phyloP scores from a whole-genome alignment of 2,797 vertebrate species.

The Coranthus polyacanthus region DNA sequence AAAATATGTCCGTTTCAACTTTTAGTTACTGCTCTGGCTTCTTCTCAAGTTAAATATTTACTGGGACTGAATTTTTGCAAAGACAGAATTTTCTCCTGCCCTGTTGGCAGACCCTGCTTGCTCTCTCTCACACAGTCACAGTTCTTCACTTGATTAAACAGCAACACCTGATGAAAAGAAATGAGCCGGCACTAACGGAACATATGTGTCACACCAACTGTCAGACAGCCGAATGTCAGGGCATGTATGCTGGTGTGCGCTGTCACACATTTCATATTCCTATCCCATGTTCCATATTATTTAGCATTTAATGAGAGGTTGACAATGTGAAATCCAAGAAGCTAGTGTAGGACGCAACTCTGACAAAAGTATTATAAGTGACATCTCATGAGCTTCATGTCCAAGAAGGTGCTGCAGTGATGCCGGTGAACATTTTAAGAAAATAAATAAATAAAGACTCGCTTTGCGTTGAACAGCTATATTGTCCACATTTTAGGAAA shows the following conservation, averaged over 20 bases:
- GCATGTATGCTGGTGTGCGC: neutral
- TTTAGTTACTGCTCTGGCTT: neutral
- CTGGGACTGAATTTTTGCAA: neutral
- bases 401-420: slow-evolving; percentile 3
- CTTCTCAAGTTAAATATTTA: neutral
- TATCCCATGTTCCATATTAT: no score
- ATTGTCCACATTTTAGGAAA: slow-evolving; percentile 1
- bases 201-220: slow-evolving; percentile 61
- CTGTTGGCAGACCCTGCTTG: slow-evolving; percentile 18
- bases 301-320: no score
- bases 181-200: slow-evolving; percentile 58
- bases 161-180: slow-evolving; percentile 59
- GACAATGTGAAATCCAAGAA: no score
- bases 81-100: slow-evolving; percentile 20
- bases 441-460: neutral
- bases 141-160: slow-evolving; percentile 41
- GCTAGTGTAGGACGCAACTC: neutral
- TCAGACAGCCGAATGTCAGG: slow-evolving; percentile 24
- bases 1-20: neutral
- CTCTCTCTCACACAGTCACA: slow-evolving; percentile 15
- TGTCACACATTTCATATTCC: neutral
- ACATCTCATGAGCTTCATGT: slow-evolving; percentile 2
- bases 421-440: neutral
- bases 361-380: neutral
- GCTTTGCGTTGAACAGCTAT: neutral